Base-by-base conservation (phyloP, 1,140 invertebrate genomes). In the Lasioglossum baleicum region DNA sequence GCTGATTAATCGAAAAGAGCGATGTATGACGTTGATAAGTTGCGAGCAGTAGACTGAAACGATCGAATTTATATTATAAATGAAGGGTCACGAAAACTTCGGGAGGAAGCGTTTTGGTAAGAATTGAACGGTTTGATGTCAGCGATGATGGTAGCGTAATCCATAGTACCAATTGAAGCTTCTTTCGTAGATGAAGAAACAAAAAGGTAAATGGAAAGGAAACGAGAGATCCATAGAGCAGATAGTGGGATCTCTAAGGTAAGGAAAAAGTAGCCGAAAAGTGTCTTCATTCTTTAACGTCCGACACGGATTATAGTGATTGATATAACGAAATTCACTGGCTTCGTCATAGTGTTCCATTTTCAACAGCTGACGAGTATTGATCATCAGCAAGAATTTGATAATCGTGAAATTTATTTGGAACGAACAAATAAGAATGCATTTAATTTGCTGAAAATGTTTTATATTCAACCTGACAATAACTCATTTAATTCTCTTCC, bases 251-350 rank as follows among this genome's bases (percentile, higher is more conserved):
- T 13, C 26, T 4, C 2, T 7, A 26, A 60, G 53, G 13, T 2
- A 13, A 17, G 26, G 65, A 76, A 61, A 60, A 75, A 69, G 67
- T 42, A 51, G 67, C 26, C 42, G n/a, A 64, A 68, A 60, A 74
- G 15, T 44, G 56, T 81, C 20, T 74, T 82, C 51, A 70, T 70
- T 22, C 22, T 56, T 73, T 69, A 76, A 76, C 53, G 74, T 68
- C 65, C 53, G 26, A 35, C 20, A 31, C 10, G 65, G 65, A 76
- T 76, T 48, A 76, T n/a, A 10, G 35, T 69, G 74, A 68, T 48
- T 22, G 53, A 76, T 68, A 66, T 26, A 44, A 42, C 22, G 22
- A 75, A 58, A 67, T 67, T 13, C 48, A 56, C n/a, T 26, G 20
- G 17, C 26, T 69, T 15, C n/a, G 67, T 51, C 22, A 60, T 68